Conservation (phyloP, 2,888 invertebrate species). For the Laothoe populi region DNA sequence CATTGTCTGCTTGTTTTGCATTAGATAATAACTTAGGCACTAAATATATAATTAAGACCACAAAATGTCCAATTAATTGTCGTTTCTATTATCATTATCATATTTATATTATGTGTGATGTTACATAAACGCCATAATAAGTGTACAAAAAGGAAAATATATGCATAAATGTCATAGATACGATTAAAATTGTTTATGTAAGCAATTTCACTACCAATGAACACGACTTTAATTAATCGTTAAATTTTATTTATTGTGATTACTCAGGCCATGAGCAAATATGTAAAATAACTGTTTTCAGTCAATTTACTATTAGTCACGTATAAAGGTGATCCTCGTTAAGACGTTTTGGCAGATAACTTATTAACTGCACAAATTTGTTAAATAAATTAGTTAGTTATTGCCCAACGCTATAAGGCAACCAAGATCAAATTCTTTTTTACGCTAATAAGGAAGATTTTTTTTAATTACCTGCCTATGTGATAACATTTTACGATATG, state of each 20-base stretch:
- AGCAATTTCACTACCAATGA: constrained; percentile 1
- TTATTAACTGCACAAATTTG: background rate
- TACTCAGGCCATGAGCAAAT: background rate
- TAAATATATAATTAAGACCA: no score
- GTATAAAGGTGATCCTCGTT: constrained; percentile 20
- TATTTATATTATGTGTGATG: constrained; percentile 6
- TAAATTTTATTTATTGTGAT: constrained; percentile 22
- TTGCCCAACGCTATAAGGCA: background rate
- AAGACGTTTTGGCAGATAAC: constrained; percentile 3
- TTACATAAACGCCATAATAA: background rate
- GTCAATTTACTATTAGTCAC: constrained; percentile 5
- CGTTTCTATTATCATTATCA: constrained; percentile 10
- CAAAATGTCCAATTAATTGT: no score
- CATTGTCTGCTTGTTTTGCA: no score
- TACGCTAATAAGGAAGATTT: background rate
- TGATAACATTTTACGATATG: background rate
- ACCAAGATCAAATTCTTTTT: no score
- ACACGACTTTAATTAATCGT: constrained; percentile 23
- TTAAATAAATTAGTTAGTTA: no score
- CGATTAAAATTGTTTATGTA: constrained; percentile 4
- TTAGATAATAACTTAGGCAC: no score
- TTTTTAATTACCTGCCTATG: background rate
- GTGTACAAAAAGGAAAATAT: constrained; percentile 1
- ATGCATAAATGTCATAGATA: constrained; percentile 6
- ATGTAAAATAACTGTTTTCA: constrained; percentile 19